phyloP scores from a whole-genome alignment of 2,888 invertebrate species.

The Ceratothoa steindachneri region DNA sequence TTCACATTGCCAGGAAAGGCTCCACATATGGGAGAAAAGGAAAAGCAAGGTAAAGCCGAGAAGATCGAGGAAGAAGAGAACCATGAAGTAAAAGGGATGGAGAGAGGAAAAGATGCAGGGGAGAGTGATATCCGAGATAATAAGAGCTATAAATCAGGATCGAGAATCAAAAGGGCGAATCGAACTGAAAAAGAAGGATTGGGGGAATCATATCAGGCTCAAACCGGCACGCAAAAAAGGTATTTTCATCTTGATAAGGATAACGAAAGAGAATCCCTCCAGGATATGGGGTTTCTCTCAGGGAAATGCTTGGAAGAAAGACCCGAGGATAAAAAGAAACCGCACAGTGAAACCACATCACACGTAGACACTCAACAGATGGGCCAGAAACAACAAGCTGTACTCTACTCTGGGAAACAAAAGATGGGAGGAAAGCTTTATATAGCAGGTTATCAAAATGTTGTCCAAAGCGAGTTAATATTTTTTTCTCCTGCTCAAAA shows the following conservation, averaged over 20 bases:
- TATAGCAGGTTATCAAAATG: too few relatives aligned
- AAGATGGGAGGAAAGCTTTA: too few relatives aligned
- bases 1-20: not conserved
- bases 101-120: not conserved
- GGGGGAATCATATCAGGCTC: not conserved
- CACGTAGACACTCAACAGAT: too few relatives aligned
- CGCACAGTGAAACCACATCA: not conserved
- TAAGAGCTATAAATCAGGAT: constrained; percentile 7
- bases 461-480: too few relatives aligned
- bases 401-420: too few relatives aligned
- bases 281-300: not conserved
- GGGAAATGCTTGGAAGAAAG: not conserved
- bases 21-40: not conserved
- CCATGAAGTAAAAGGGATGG: not conserved
- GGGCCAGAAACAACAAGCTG: too few relatives aligned
- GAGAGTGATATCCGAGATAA: constrained; percentile 8
- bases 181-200: constrained; percentile 7
- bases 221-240: not conserved
- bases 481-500: too few relatives aligned
- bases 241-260: not conserved
- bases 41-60: not conserved
- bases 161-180: constrained; percentile 8
- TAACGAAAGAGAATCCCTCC: not conserved
- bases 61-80: not conserved
- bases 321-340: not conserved